Evolutionary conservation across 1,140 invertebrate genomes (phyloP), one percentile per base, ranked within the genome.

Genomic region (Neomicropteryx cornuta): DNA sequence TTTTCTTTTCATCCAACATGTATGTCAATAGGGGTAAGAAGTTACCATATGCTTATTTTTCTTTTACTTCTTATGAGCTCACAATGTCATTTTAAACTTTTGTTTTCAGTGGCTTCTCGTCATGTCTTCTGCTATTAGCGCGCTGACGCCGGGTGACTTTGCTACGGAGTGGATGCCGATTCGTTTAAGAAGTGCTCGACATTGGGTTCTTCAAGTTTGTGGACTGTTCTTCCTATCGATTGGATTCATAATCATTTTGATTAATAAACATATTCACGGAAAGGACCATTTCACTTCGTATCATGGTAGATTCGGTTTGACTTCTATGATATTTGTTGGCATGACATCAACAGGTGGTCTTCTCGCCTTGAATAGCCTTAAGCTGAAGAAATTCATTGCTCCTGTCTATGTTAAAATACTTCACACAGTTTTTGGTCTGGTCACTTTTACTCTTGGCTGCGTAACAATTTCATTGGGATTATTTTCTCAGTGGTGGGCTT

Each of bases 141-240:
- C 66, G 13, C 50, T 68, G n/a, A 56, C 61, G 30, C 62, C 66
- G 22, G 62, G 61, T 11, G 66, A 68, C 36, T 47, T 62, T 6
- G 64, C 64, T 14, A 62, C 64, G 24, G 59, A 64, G 39, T 66
- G 62, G 62, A 64, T 67, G 60, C 66, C 63, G 2, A 60, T 66
- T 38, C 49, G 61, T 18, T 44, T 66, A 4, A 48, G 60, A 18
- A 62, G 59, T 45, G 61, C 62, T 28, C 55, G 64, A 8, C 66
- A 68, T 45, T 67, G 63, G 64, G 48, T 67, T 3, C 39, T 67
- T 11, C 66, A 68, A 47, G 37, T 65, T 19, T 19, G 56, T 16
- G 52, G 46, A 33, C 45, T 54, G 19, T 41, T 53, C 18, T 43
- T 60, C 28, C 49, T 62, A 16, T 18, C 53, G 2, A 45, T 42